A percentile compares a stretch with the other conserved stretches of the same genome.
These are phyloP conservation scores for Cistogaster globosa DNA, from an alignment of 2,888 invertebrate species.

Conservation along the genomic window DNA sequence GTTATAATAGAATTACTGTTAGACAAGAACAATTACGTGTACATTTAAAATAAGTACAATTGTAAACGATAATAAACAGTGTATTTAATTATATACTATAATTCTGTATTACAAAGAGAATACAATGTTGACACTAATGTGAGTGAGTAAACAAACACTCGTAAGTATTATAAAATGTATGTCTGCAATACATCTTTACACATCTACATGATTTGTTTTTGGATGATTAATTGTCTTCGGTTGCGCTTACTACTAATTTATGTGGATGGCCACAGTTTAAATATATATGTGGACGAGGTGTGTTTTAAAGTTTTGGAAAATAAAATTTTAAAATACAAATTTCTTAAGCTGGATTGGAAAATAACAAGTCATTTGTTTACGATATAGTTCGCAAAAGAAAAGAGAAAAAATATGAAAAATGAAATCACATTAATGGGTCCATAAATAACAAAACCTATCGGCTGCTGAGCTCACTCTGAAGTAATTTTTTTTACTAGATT, in stretches of 20 bases:
- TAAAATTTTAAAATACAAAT: no score
- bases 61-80: slow-evolving; percentile 25
- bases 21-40: slow-evolving; percentile 13
- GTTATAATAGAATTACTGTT: slow-evolving; percentile 18
- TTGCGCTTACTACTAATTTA: slow-evolving; percentile 19
- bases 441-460: no score
- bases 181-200: slow-evolving; percentile 35
- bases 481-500: no score
- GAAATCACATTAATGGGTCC: no score
- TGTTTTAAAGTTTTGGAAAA: no score
- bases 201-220: slow-evolving; percentile 53
- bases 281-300: background rate
- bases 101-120: background rate
- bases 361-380: no score
- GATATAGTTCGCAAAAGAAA: no score
- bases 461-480: no score
- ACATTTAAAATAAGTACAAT: slow-evolving; percentile 19
- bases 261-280: background rate
- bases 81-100: background rate
- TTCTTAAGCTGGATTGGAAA: no score
- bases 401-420: no score
- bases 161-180: slow-evolving; percentile 12
- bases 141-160: background rate
- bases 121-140: slow-evolving; percentile 9
- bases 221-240: slow-evolving; percentile 54